Base-by-base conservation (phyloP, 2,797 vertebrate genomes). In the Bufotes viridis region DNA sequence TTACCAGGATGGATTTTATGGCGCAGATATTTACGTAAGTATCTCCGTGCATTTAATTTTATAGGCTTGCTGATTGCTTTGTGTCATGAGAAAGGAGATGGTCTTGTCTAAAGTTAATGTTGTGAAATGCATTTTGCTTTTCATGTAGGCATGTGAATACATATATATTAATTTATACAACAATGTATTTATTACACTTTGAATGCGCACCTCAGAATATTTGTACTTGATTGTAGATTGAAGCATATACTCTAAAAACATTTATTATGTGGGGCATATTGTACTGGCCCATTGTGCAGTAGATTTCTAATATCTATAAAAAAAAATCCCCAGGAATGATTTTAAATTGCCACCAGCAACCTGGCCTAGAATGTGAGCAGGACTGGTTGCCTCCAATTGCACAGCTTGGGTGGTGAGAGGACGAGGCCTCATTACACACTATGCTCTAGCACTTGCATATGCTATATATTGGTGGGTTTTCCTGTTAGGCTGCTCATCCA, bases 11-110 rank as follows among this genome's bases (percentile, higher is more conserved):
- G 97, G 97, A 97, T 97, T 98, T 97, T 98, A 97, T 97, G 97
- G 97, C 96, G 97, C 97, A 97, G 97, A 98, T 96, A 97, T 98
- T 96, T 98, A 98, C 97, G 97, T 98, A 97, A 97, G 97, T 98
- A 98, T 96, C 92, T 24, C 18, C 20, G 3, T 58, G 51, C 1
- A 49, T 81, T 6, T 61, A 17, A 12, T 34, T 81, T 69, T 26
- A 57, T 70, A 49, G 51, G 65, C n/a, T 55, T 51, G 10, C 13
- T 69, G 42, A 82, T 55, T 22, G 14, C 6, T 69, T 55, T 53
- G 3, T 53, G n/a, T 67, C 14, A 69, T n/a, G 17, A 8, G 20
- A 81, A 67, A n/a, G 49, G n/a, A 67, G 60, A 63, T 51, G n/a
- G 63, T 49, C 15, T 53, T 82, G 2, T 26, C 15, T 81, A 51